Percentiles rank a stretch among this genome's conserved stretches.
Conservation (phyloP, 2,888 invertebrate genomes). For the Cecidostiba fungosa region DNA sequence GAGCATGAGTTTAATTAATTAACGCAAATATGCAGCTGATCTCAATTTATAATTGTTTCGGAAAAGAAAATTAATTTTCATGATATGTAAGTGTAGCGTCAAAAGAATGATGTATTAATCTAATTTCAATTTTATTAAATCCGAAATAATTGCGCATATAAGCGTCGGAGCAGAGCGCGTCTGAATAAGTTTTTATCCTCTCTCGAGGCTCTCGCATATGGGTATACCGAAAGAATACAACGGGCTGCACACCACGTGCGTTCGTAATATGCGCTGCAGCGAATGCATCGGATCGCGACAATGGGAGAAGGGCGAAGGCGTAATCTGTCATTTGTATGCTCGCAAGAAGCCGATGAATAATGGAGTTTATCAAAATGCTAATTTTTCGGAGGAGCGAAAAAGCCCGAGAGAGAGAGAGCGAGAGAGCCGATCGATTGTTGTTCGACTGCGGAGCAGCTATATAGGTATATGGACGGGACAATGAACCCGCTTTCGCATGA, state of each 20-base stretch:
- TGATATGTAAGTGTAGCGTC: too few relatives aligned
- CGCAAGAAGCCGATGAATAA: conserved; percentile 60
- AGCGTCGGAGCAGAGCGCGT: background rate
- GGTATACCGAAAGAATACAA: background rate
- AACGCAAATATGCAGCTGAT: too few relatives aligned
- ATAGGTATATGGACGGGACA: background rate
- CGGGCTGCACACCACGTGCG: background rate
- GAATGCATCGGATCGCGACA: conserved; percentile 35
- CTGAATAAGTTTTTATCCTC: background rate
- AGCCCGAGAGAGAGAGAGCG: background rate
- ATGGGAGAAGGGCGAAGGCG: conserved; percentile 50
- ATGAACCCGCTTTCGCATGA: conserved; percentile 28
- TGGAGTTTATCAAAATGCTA: conserved; percentile 64
- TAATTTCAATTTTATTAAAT: background rate
- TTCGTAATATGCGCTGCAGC: background rate
- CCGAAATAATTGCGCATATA: background rate
- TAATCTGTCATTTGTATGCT: conserved; percentile 64
- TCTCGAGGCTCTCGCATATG: background rate
- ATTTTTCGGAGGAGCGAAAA: conserved; percentile 48
- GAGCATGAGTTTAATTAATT: too few relatives aligned
- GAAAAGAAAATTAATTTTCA: too few relatives aligned
- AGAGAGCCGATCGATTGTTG: conserved; percentile 44
- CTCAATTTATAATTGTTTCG: too few relatives aligned
- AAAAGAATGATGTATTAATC: too few relatives aligned
- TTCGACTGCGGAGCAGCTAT: background rate